phyloP scores from a whole-genome alignment of 2,797 vertebrate genomes.

The Onychomys leucogaster region DNA sequence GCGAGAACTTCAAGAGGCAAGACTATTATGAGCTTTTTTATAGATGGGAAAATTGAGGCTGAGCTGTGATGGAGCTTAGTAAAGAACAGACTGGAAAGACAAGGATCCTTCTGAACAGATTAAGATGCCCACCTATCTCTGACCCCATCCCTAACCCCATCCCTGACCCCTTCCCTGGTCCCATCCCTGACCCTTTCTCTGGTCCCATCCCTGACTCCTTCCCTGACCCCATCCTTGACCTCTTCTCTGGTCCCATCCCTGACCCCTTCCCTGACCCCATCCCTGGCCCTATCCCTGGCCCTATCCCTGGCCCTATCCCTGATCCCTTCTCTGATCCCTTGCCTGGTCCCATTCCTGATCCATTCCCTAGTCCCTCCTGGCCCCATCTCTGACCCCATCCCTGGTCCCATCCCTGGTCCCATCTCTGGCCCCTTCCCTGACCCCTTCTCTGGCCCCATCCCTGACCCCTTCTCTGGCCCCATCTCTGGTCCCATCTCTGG shows the following conservation, averaged over 20 bases:
- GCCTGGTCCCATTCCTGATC: not conserved
- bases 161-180: no score
- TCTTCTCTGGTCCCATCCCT: no score
- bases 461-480: not conserved
- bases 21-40: not conserved
- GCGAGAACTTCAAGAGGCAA: not conserved
- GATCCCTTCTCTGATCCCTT: no score
- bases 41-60: not conserved
- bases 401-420: not conserved
- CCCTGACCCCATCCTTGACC: not conserved
- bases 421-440: not conserved
- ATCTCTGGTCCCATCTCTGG: not conserved
- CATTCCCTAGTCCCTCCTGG: no score
- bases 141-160: not conserved
- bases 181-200: no score
- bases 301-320: not conserved
- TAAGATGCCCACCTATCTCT: not conserved
- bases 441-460: not conserved
- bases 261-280: no score
- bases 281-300: no score
- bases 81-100: not conserved
- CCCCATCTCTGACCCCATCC: not conserved
- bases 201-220: not conserved
- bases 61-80: not conserved
- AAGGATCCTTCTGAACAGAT: not conserved